These are phyloP conservation scores for Myotis planiceps DNA, from an alignment of 2,797 vertebrate genomes.

Conservation along the genomic window DNA sequence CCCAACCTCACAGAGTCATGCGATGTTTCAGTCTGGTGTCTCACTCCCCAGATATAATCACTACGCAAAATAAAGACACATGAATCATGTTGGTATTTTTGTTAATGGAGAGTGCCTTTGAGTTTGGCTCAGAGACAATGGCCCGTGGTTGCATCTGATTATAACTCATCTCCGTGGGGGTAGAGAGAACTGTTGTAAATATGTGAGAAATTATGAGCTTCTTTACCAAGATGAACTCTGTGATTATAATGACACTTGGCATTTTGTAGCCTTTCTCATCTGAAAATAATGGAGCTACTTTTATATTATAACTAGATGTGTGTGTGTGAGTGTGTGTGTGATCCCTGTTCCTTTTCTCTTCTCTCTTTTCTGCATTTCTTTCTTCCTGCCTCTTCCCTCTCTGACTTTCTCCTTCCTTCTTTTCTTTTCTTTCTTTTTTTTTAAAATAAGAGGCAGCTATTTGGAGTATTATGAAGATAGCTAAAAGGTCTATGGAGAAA, in stretches of 20 bases:
- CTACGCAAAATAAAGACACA: slow-evolving; percentile 59
- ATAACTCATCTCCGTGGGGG: slow-evolving; percentile 59
- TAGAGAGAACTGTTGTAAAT: slow-evolving; percentile 65
- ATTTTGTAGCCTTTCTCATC: slow-evolving; percentile 69
- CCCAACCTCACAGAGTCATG: background rate
- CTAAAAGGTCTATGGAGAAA: background rate
- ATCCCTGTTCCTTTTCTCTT: background rate
- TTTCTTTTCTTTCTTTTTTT: rapidly evolving
- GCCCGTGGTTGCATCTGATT: slow-evolving; percentile 69
- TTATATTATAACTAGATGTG: slow-evolving; percentile 57
- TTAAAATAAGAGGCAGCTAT: background rate
- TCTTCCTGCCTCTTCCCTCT: background rate
- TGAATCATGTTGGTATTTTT: slow-evolving; percentile 55
- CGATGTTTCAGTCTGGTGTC: background rate
- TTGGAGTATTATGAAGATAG: background rate
- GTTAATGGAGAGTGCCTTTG: slow-evolving; percentile 61
- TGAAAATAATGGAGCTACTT: slow-evolving; percentile 59
- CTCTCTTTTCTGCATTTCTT: background rate
- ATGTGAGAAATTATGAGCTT: slow-evolving; percentile 76
- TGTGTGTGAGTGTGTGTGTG: background rate
- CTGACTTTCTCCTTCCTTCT: too few relatives aligned
- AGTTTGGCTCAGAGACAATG: slow-evolving; percentile 70
- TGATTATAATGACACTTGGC: slow-evolving; percentile 75
- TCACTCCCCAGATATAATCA: background rate
- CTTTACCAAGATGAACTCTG: slow-evolving; percentile 70